A percentile compares a stretch with the other conserved stretches of the same genome.
These are phyloP conservation scores for Tonatia bakeri DNA, from an alignment of 2,113 vertebrate species.

Conservation along the genomic window DNA sequence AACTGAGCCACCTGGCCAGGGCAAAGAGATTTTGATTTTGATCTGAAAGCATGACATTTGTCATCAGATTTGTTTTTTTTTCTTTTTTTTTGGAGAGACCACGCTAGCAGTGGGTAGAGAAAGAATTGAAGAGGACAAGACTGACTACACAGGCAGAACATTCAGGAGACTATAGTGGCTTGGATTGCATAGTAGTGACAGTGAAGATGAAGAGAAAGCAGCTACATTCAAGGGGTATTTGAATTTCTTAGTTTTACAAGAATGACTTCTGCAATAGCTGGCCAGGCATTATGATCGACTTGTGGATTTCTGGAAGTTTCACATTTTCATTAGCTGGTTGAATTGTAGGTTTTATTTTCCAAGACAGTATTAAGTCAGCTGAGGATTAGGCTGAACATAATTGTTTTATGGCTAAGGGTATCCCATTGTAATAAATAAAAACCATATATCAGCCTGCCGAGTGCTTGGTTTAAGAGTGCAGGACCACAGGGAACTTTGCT, in stretches of 20 bases:
- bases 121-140: background rate
- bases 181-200: background rate
- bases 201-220: background rate
- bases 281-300: background rate
- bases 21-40: background rate
- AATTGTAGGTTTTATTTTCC: conserved; percentile 72
- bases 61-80: background rate
- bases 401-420: conserved; percentile 71
- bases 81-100: background rate
- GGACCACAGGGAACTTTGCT: conserved; percentile 59
- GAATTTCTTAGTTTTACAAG: background rate
- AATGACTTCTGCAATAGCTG: background rate
- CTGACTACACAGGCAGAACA: background rate
- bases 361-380: conserved; percentile 32
- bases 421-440: conserved; percentile 72
- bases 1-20: no score
- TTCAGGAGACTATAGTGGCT: no score
- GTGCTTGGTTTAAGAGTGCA: conserved; percentile 69
- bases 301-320: background rate
- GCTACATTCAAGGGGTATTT: background rate
- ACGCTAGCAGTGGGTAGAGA: background rate
- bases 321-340: conserved; percentile 53
- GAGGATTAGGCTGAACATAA: conserved; percentile 62
- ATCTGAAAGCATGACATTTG: background rate
- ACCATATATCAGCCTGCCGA: conserved; percentile 64